These are phyloP conservation scores for Oophaga sylvatica DNA, from an alignment of 2,797 vertebrate genomes.

Conservation along the genomic window DNA sequence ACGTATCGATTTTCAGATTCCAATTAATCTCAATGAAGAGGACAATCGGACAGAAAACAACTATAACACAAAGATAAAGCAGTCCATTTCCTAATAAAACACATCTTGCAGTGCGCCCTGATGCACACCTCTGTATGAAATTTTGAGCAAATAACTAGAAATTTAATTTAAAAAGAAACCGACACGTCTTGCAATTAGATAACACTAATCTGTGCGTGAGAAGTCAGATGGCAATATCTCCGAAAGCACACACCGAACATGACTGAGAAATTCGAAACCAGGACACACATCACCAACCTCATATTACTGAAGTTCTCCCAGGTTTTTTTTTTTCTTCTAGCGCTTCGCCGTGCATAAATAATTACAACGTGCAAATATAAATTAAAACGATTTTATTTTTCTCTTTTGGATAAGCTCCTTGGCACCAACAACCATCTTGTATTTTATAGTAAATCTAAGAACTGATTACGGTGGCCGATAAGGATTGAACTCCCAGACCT, in stretches of 20 bases:
- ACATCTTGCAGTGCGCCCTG: too few relatives aligned
- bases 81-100: too few relatives aligned
- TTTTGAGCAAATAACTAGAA: background rate
- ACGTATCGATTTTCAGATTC: too few relatives aligned
- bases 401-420: constrained; percentile 25
- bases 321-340: constrained; percentile 4
- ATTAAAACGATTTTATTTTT: constrained; percentile 23
- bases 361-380: constrained; percentile 52
- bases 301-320: constrained; percentile 29
- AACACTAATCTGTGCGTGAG: background rate
- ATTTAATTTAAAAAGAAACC: background rate
- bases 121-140: background rate
- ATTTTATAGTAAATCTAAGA: constrained; percentile 16
- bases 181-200: background rate
- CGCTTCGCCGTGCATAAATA: constrained; percentile 46
- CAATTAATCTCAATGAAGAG: too few relatives aligned
- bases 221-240: constrained; percentile 30
- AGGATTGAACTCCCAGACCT: too few relatives aligned
- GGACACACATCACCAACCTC: constrained; percentile 41
- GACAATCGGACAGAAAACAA: too few relatives aligned
- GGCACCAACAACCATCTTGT: background rate
- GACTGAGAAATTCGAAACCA: constrained; percentile 24
- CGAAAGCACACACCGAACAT: constrained; percentile 32
- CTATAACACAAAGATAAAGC: too few relatives aligned
- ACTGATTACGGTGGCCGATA: background rate